phyloP scores from a whole-genome alignment of 1,140 invertebrate genomes.

The Camponotus floridanus region DNA sequence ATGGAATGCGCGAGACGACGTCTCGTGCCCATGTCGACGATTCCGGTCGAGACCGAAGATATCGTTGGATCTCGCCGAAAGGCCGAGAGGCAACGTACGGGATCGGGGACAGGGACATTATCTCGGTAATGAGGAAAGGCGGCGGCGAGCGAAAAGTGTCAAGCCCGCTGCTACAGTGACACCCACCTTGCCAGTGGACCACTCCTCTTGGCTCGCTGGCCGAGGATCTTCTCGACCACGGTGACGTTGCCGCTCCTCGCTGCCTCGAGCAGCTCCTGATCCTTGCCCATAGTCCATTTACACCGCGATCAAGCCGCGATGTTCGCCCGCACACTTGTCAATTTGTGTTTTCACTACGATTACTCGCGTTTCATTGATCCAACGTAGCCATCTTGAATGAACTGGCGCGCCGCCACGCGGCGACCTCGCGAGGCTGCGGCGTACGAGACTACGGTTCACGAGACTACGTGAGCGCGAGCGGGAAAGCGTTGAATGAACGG shows the following conservation, averaged over 20 bases:
- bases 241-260: slow-evolving; percentile 95
- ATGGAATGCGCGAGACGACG: slow-evolving; percentile 63
- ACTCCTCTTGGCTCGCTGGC: slow-evolving; percentile 95
- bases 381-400: slow-evolving; percentile 89
- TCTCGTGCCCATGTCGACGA: background rate
- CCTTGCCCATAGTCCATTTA: slow-evolving; percentile 96
- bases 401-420: slow-evolving; percentile 85
- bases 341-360: slow-evolving; percentile 88
- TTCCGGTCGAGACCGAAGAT: background rate
- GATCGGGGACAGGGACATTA: slow-evolving; percentile 36
- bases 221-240: slow-evolving; percentile 96
- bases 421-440: slow-evolving; percentile 42
- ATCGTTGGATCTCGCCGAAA: background rate
- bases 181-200: slow-evolving; percentile 96
- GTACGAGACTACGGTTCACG: background rate
- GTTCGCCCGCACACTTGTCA: slow-evolving; percentile 87
- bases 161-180: slow-evolving; percentile 73
- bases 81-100: background rate
- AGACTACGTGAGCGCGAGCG: background rate
- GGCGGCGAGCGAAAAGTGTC: slow-evolving; percentile 60
- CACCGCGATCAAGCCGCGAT: slow-evolving; percentile 84
- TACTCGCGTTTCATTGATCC: slow-evolving; percentile 91
- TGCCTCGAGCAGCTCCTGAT: slow-evolving; percentile 98
- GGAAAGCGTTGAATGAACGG: slow-evolving; percentile 53
- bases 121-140: slow-evolving; percentile 21